phyloP scores from a whole-genome alignment of 92 coral and sea anemone genomes.

The Epizoanthus fatuus region DNA sequence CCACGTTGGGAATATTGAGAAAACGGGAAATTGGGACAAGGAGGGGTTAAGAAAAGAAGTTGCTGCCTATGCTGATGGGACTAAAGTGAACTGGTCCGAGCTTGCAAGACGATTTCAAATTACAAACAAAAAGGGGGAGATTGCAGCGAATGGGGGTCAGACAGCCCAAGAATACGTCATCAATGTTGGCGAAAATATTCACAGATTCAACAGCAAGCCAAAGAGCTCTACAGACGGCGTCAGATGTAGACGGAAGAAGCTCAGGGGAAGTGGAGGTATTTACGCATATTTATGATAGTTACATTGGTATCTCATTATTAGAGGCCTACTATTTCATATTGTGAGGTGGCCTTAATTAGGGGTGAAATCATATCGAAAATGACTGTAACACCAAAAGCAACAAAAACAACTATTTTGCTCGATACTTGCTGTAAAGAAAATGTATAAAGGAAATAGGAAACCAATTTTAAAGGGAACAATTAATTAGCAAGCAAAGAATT shows the following conservation, averaged over 20 bases:
- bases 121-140: constrained; percentile 68
- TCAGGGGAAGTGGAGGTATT: constrained; percentile 54
- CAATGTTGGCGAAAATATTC: constrained; percentile 57
- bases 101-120: constrained; percentile 59
- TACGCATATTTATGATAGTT: background rate
- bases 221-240: background rate
- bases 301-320: too few relatives aligned
- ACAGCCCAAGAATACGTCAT: constrained; percentile 68
- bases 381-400: too few relatives aligned
- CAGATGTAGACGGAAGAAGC: constrained; percentile 47
- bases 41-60: constrained; percentile 59
- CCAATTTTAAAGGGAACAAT: too few relatives aligned
- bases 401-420: too few relatives aligned
- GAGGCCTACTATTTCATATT: too few relatives aligned
- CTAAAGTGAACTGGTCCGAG: constrained; percentile 72
- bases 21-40: constrained; percentile 49
- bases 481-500: too few relatives aligned
- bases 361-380: too few relatives aligned
- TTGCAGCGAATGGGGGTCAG: constrained; percentile 76
- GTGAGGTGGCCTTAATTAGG: too few relatives aligned
- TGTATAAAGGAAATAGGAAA: too few relatives aligned
- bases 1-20: constrained; percentile 53
- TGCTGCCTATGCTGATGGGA: constrained; percentile 66
- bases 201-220: constrained; percentile 54
- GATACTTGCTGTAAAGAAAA: too few relatives aligned